phyloP scores from a whole-genome alignment of 2,113 vertebrate genomes.

The western clawed frog (Xenopus tropicalis) region DNA sequence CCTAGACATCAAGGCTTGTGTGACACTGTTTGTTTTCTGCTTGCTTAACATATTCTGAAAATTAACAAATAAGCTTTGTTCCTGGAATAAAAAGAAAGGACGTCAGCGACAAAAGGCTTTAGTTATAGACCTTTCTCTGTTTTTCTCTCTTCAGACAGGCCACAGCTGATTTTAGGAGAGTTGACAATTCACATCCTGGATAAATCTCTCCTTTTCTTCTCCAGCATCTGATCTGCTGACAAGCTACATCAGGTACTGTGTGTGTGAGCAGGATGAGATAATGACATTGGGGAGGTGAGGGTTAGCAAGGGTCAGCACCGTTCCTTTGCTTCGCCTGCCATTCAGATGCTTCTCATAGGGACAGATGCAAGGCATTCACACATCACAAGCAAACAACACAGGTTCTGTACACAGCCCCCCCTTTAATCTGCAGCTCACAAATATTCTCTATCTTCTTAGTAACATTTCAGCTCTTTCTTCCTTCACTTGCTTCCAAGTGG shows the following conservation, averaged over 20 bases:
- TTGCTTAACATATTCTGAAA: no score
- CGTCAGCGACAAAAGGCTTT: constrained; percentile 17
- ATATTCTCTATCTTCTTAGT: neutral
- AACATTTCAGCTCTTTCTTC: no score
- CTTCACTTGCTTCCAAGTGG: neutral
- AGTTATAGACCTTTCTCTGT: constrained; percentile 26
- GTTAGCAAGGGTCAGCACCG: constrained; percentile 27
- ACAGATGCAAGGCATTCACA: constrained; percentile 10
- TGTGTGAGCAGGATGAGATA: constrained; percentile 38
- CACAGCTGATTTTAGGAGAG: constrained; percentile 43
- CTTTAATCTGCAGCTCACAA: neutral
- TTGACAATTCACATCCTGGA: constrained; percentile 46
- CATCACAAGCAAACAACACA: constrained; percentile 1
- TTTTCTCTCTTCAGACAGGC: constrained; percentile 40
- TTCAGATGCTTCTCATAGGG: constrained; percentile 32
- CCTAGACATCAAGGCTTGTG: no score
- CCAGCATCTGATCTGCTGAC: constrained; percentile 41
- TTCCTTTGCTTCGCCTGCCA: constrained; percentile 28
- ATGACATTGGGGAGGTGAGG: constrained; percentile 38
- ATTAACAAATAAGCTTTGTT: no score
- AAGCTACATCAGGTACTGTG: constrained; percentile 40
- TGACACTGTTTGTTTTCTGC: no score
- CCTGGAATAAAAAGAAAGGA: no score
- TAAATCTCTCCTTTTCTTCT: constrained; percentile 46
- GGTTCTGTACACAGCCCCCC: neutral